Percentiles rank a stretch among this genome's conserved stretches.
Conservation (phyloP, 2,797 vertebrate genomes). For the Alosa sapidissima region DNA sequence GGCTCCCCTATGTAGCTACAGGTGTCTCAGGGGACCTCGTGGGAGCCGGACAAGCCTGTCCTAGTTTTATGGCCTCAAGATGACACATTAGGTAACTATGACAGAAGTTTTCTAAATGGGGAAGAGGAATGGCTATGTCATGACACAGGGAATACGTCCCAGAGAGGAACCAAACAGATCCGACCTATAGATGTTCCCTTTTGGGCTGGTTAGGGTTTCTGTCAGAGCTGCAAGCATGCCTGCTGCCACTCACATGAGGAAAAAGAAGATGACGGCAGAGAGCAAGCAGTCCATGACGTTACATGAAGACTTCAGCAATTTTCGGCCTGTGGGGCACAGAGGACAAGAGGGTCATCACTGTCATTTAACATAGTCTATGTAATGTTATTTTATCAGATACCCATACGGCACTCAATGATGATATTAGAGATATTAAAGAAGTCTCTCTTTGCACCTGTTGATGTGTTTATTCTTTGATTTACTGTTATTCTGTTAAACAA, state of each 20-base stretch:
- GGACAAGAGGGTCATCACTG: conserved; percentile 29
- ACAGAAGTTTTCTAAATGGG: conserved; percentile 68
- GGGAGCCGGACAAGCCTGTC: conserved; percentile 36
- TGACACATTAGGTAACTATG: conserved; percentile 61
- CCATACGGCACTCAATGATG: background rate
- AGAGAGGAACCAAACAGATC: conserved; percentile 45
- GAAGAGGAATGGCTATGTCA: conserved; percentile 58
- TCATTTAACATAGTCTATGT: background rate
- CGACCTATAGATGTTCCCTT: conserved; percentile 48
- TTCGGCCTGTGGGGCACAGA: conserved; percentile 24
- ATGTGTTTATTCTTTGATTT: conserved; percentile 39
- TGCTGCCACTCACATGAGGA: conserved; percentile 41
- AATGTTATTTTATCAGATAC: background rate
- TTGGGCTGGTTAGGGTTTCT: conserved; percentile 52
- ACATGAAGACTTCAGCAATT: conserved; percentile 37
- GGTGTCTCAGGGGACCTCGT: conserved; percentile 54
- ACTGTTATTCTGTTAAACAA: conserved; percentile 52
- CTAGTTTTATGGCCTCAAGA: conserved; percentile 54
- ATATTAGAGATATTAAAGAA: background rate
- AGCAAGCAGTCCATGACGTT: conserved; percentile 44
- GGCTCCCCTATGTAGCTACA: conserved; percentile 47
- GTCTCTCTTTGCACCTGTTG: conserved; percentile 47
- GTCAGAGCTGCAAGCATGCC: conserved; percentile 39
- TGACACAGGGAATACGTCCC: conserved; percentile 50
- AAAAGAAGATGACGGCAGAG: conserved; percentile 52